A percentile compares a stretch with the other conserved stretches of the same genome.
phyloP scores from a whole-genome alignment of 2,113 vertebrate genomes.

The Dinomys branickii region DNA sequence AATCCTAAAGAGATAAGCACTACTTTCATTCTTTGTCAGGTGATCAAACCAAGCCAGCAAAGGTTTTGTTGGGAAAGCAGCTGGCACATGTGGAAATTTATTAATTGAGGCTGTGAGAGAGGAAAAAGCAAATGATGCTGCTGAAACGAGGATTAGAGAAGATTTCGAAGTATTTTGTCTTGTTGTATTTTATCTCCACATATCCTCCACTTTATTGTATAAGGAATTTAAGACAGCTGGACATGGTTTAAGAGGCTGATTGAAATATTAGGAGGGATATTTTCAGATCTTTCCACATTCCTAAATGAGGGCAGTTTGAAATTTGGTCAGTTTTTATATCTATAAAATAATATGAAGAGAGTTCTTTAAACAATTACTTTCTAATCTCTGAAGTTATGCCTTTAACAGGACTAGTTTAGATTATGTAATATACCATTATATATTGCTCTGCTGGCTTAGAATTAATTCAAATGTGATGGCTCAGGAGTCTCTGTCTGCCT shows the following conservation, averaged over 20 bases:
- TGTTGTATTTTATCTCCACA: not conserved
- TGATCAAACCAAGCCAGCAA: conserved; percentile 41
- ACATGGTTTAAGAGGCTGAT: not conserved
- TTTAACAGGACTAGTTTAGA: conserved; percentile 8
- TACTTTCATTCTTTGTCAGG: conserved; percentile 32
- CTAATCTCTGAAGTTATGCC: not conserved
- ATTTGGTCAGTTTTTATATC: not conserved
- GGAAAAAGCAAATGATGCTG: not conserved
- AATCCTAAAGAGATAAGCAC: conserved; percentile 37
- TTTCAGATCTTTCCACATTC: conserved; percentile 42
- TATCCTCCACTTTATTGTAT: not conserved
- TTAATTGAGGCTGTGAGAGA: conserved; percentile 11
- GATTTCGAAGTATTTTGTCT: not conserved
- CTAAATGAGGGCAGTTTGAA: not conserved
- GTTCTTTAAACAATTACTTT: conserved; percentile 48
- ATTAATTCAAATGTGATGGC: not conserved
- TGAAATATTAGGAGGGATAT: not conserved
- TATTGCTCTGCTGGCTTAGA: conserved; percentile 49
- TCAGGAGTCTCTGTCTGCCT: not conserved
- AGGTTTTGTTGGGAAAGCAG: not conserved
- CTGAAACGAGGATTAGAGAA: not conserved
- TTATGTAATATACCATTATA: conserved; percentile 35
- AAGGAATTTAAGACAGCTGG: not conserved
- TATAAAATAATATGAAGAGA: conserved; percentile 44
- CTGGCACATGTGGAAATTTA: not conserved